Base-by-base conservation (phyloP, 2,888 invertebrate species). In the Trachelus stipa region DNA sequence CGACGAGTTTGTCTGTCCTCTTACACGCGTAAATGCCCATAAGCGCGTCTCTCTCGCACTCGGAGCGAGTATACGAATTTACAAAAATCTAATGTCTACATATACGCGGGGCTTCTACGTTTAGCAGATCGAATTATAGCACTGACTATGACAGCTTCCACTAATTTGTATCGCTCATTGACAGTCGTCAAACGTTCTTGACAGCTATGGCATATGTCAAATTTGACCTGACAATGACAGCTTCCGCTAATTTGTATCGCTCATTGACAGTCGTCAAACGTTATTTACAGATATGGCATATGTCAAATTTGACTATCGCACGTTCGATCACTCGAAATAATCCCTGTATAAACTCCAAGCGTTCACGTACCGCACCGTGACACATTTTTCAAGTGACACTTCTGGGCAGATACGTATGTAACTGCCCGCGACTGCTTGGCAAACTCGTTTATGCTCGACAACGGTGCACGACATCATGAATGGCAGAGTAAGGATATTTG, bases 401-500 rank as follows among this genome's bases (percentile, higher is more conserved):
- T 23, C 56, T 34, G 31, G 31, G 12, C 71, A 71, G 23, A 56
- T 56, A 56, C 23, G 23, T 23, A 56, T 0, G 56, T 56, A 56
- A 56, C 56, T 56, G 56, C 56, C 23, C 9, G 23, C 23, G 56
- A 15, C 23, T 56, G 23, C 56, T 56, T 23, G 56, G 56, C 56
- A 56, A 40, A 56, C 56, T 23, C 56, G 56, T 56, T 56, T 56
- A 9, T 56, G 9, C 23, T 9, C 15, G 56, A 2, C 56, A 56
- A 9, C 23, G 23, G 31, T 23, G 71, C 0, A 0, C 71, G 82
- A 82, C 79, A 76, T 80, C 83, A 82, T 83, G 86, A 85, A 85
- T 85, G 81, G 81, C 84, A 81, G 83, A 81, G 83, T 82, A 79
- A 80, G 85, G 23, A 71, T 34, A 83, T 85, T 85, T 79, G 83